phyloP scores from a whole-genome alignment of 2,888 invertebrate genomes.

The Eugnorisma glareosa region DNA sequence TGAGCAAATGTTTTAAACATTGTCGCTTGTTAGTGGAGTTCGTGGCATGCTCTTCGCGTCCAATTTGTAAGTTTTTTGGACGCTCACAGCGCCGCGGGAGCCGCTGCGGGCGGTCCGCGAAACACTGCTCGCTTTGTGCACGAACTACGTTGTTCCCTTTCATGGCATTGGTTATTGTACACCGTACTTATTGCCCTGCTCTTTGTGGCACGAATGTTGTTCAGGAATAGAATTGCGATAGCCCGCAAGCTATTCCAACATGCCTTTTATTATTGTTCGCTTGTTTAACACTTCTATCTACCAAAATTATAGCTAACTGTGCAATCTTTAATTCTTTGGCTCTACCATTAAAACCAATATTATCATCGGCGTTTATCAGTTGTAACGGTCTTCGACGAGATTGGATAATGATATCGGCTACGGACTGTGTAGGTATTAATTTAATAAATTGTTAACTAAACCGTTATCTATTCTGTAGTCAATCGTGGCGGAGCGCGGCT shows the following conservation, averaged over 20 bases:
- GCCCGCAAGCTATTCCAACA: conserved; percentile 74
- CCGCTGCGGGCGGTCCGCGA: conserved; percentile 82
- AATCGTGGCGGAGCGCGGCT: conserved; percentile 64
- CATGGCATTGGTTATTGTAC: conserved; percentile 83
- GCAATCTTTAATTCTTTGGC: conserved; percentile 62
- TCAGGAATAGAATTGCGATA: conserved; percentile 75
- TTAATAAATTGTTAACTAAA: conserved; percentile 74
- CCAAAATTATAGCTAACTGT: conserved; percentile 61
- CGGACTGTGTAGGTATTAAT: conserved; percentile 72
- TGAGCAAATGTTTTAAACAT: conserved; percentile 77
- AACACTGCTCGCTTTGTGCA: conserved; percentile 80
- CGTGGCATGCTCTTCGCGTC: conserved; percentile 68
- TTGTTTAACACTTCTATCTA: conserved; percentile 51
- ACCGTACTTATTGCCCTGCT: conserved; percentile 78
- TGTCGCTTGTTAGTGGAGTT: conserved; percentile 75
- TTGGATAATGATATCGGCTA: conserved; percentile 75
- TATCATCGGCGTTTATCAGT: conserved; percentile 69
- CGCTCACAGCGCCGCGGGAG: conserved; percentile 78
- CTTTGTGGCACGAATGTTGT: conserved; percentile 76
- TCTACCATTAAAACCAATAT: conserved; percentile 46
- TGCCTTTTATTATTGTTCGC: conserved; percentile 60
- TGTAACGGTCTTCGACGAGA: conserved; percentile 74
- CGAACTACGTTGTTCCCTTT: conserved; percentile 80
- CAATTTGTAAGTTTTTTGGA: conserved; percentile 84
- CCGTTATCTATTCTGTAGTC: conserved; percentile 77